phyloP scores from a whole-genome alignment of 2,113 vertebrate genomes.

The Phainopepla nitens region DNA sequence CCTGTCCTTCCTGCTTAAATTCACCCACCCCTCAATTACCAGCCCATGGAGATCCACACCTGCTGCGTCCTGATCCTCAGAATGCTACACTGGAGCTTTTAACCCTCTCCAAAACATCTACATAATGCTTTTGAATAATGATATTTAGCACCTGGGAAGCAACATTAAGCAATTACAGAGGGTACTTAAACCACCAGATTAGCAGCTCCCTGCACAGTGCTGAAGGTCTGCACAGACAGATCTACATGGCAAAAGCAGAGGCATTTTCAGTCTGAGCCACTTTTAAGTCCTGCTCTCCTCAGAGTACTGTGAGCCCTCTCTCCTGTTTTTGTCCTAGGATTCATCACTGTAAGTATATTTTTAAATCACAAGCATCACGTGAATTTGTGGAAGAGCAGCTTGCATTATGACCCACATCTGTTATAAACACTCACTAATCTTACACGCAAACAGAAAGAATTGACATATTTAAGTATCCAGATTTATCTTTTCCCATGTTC shows the following conservation, averaged over 20 bases:
- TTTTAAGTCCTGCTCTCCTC: not conserved
- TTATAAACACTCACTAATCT: not conserved
- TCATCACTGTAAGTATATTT: not conserved
- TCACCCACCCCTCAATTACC: constrained; percentile 24
- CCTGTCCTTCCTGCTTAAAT: not conserved
- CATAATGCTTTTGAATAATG: not conserved
- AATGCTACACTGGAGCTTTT: not conserved
- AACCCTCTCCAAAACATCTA: constrained; percentile 26
- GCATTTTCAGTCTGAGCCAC: not conserved
- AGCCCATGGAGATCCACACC: not conserved
- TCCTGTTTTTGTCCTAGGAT: not conserved
- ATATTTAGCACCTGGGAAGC: not conserved
- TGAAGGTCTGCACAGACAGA: not conserved
- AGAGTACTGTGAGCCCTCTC: not conserved
- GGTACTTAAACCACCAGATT: not conserved
- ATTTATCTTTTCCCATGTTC: not conserved
- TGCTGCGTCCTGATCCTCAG: constrained; percentile 15
- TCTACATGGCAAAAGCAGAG: not conserved
- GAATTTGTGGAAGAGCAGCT: not conserved
- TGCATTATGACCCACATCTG: not conserved
- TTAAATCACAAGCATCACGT: not conserved
- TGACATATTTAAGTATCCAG: not conserved
- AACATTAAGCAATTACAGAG: not conserved
- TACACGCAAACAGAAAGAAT: not conserved
- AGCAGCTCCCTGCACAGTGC: not conserved